Conservation (phyloP, 2,797 vertebrate genomes). For the Falco naumanni region DNA sequence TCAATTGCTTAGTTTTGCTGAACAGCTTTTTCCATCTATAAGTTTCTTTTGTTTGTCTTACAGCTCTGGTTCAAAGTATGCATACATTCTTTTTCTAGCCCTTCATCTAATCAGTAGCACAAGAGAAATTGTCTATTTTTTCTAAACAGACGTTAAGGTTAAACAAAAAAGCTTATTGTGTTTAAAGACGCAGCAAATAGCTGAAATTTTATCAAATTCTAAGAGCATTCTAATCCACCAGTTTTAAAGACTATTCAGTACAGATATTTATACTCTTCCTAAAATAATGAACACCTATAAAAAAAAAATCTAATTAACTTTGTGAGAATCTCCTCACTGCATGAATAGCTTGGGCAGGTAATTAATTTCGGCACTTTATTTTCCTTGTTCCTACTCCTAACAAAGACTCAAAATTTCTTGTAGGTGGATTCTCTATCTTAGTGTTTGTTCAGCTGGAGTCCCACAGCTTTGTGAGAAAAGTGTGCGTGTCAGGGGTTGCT, state of each 20-base stretch:
- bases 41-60: not conserved
- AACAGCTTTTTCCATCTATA: not conserved
- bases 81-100: not conserved
- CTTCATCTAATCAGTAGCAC: not conserved
- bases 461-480: not conserved
- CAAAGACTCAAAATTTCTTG: not conserved
- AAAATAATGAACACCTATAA: not conserved
- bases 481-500: fast-evolving
- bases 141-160: not conserved
- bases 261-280: not conserved
- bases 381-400: not conserved
- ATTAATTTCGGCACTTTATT: not conserved
- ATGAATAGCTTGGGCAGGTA: not conserved
- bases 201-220: not conserved
- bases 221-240: not conserved
- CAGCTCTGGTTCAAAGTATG: not conserved
- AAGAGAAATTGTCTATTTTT: not conserved
- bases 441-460: not conserved
- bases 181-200: not conserved
- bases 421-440: not conserved
- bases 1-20: not conserved
- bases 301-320: not conserved
- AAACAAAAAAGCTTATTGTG: not conserved
- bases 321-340: not conserved
- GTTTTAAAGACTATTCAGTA: not conserved